Evolutionary conservation across 1,140 invertebrate species (phyloP), one percentile per base, ranked within the genome.

Genomic region (Drosophila leontia): DNA sequence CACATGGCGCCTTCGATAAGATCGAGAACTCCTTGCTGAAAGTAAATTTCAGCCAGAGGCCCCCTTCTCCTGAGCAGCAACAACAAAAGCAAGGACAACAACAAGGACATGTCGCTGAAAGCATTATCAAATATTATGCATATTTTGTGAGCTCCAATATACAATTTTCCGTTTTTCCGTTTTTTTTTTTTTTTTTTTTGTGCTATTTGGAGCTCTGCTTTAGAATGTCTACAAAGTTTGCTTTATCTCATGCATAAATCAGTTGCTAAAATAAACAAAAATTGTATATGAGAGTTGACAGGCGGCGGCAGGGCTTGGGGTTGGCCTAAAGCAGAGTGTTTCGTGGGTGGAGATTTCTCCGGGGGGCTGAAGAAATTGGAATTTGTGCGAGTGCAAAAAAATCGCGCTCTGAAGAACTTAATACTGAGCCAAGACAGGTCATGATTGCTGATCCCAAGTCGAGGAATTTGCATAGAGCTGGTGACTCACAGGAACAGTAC

Each of bases 61-160:
- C 37, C 37, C 29, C 37, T 37, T 29, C 15, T 41, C 69, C 26
- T 60, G 83, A 23, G 70, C 79, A 53, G 19, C 77, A 67, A 70
- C 79, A 61, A 37, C 75, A 69, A 44, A 39, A 70, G 32, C 60
- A 79, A 59, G 42, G 69, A 61, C 59, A 67, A 87, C 72, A 74
- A 64, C 59, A 74, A 87, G 77, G 72, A 80, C 78, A 88, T 84
- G 85, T 78, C 84, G 84, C 81, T 88, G 84, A 88, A 88, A 88
- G 84, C 84, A 88, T 88, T 88, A 88, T 90, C 85, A 88, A 88
- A 88, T 88, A 88, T 88, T 88, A 88, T 88, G 84, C 85, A 88
- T 88, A 88, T 88, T 88, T 88, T 88, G 68, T 71, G 51, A 74
- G 78, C 69, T 88, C 69, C 64, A 88, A 87, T 77, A 87, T 80